phyloP scores from a whole-genome alignment of 1,140 invertebrate species.

The Holotrichia oblita region DNA sequence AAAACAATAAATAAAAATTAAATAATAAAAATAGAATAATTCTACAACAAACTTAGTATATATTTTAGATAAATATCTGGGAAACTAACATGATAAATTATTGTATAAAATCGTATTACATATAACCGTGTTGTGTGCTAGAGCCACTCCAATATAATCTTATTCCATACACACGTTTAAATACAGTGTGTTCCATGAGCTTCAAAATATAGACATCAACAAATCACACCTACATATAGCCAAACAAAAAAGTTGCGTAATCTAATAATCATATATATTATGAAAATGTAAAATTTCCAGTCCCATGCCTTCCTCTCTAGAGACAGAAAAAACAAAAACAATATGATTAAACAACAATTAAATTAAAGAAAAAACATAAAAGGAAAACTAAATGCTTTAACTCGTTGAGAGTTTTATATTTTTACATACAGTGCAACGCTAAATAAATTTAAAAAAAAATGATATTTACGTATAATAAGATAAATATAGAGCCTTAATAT shows the following conservation, averaged over 20 bases:
- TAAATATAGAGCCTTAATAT: constrained; percentile 35
- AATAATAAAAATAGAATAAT: too few relatives aligned
- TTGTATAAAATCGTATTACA: not conserved
- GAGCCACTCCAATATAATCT: constrained; percentile 12
- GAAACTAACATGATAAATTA: too few relatives aligned
- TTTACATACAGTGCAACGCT: constrained; percentile 33
- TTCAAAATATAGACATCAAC: constrained; percentile 21
- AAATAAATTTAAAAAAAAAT: not conserved
- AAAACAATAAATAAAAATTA: too few relatives aligned
- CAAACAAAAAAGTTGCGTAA: not conserved
- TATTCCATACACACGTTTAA: constrained; percentile 6
- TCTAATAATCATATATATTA: not conserved
- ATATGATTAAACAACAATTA: not conserved
- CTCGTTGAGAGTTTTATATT: constrained; percentile 5
- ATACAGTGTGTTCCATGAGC: not conserved
- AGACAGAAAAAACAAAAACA: too few relatives aligned
- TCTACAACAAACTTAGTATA: too few relatives aligned
- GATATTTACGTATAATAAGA: constrained; percentile 10
- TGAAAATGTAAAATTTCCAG: constrained; percentile 23
- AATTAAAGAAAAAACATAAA: constrained; percentile 9
- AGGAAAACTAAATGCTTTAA: not conserved
- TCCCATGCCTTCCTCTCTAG: constrained; percentile 31
- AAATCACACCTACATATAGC: constrained; percentile 14
- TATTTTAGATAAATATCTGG: too few relatives aligned
- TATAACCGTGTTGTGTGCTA: constrained; percentile 21